phyloP scores from a whole-genome alignment of 2,888 invertebrate genomes.

The Apamea anceps region DNA sequence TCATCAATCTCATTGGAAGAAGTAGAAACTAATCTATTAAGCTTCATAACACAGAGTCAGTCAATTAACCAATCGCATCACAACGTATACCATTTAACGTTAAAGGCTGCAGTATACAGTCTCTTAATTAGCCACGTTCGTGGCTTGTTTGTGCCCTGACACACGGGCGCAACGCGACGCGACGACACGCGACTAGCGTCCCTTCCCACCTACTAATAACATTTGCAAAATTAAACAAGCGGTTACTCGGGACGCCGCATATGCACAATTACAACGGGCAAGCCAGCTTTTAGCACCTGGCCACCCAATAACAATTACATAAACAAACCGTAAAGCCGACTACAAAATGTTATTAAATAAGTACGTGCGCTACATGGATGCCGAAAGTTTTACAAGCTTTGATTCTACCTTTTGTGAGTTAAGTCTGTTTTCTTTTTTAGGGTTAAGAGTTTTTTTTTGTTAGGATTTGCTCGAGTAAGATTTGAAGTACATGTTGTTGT shows the following conservation, averaged over 20 bases:
- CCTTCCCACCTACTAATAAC: constrained; percentile 76
- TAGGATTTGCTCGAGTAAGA: too few relatives aligned
- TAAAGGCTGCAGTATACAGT: constrained; percentile 66
- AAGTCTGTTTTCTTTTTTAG: not conserved
- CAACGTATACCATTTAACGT: constrained; percentile 75
- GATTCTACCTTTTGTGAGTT: constrained; percentile 30
- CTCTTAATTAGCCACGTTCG: constrained; percentile 82
- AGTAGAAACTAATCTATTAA: not conserved
- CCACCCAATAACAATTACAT: constrained; percentile 77
- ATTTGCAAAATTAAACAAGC: constrained; percentile 86
- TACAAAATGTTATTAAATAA: constrained; percentile 58
- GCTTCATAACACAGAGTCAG: not conserved
- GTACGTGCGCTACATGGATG: constrained; percentile 35
- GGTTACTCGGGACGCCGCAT: constrained; percentile 72
- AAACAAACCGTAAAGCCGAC: constrained; percentile 59
- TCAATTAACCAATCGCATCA: constrained; percentile 56
- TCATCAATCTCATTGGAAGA: too few relatives aligned
- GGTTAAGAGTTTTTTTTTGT: not conserved
- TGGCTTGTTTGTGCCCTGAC: constrained; percentile 74
- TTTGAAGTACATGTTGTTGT: not conserved
- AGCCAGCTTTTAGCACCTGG: constrained; percentile 78
- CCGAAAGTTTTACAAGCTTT: constrained; percentile 42
- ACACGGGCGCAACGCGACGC: constrained; percentile 62
- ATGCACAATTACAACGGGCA: constrained; percentile 77
- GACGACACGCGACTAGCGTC: constrained; percentile 32